phyloP scores from a whole-genome alignment of 2,113 vertebrate species.

The Pampusana beccarii region DNA sequence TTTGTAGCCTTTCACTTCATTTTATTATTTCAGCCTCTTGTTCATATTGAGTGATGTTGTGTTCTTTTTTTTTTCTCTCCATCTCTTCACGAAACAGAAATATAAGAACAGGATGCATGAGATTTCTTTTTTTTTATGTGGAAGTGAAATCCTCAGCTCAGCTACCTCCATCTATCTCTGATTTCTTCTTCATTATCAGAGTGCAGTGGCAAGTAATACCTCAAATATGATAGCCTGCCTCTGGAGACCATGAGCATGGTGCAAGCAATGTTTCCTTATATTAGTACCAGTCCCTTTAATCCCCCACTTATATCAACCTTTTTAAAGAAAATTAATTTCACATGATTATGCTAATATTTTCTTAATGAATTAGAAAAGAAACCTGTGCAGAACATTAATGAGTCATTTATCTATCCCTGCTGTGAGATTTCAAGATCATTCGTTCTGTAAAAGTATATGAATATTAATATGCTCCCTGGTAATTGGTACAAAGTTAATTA shows the following conservation, averaged over 20 bases:
- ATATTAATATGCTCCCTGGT: constrained; percentile 64
- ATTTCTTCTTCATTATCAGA: constrained; percentile 1
- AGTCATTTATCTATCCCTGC: constrained; percentile 55
- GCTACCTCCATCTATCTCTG: neutral
- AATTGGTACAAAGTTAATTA: constrained; percentile 71
- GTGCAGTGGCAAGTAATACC: neutral
- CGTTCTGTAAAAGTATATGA: constrained; percentile 42
- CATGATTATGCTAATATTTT: constrained; percentile 67
- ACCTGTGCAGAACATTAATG: constrained; percentile 55
- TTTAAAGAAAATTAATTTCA: constrained; percentile 58
- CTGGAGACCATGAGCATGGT: neutral
- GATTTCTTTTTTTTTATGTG: neutral
- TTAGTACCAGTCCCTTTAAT: constrained; percentile 44
- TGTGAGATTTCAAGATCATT: constrained; percentile 56
- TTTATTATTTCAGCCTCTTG: constrained; percentile 46
- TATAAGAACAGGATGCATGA: neutral
- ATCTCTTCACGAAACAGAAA: constrained; percentile 12
- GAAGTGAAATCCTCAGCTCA: constrained; percentile 36
- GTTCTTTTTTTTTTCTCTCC: neutral
- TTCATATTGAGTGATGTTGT: constrained; percentile 20
- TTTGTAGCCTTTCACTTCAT: constrained; percentile 39
- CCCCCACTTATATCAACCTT: constrained; percentile 44
- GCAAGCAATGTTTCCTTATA: constrained; percentile 17
- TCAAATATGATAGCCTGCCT: neutral
- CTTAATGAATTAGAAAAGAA: constrained; percentile 63